A percentile compares a stretch with the other conserved stretches of the same genome.
phyloP scores from a whole-genome alignment of 2,888 invertebrate species.

The Strigamia crassipes region DNA sequence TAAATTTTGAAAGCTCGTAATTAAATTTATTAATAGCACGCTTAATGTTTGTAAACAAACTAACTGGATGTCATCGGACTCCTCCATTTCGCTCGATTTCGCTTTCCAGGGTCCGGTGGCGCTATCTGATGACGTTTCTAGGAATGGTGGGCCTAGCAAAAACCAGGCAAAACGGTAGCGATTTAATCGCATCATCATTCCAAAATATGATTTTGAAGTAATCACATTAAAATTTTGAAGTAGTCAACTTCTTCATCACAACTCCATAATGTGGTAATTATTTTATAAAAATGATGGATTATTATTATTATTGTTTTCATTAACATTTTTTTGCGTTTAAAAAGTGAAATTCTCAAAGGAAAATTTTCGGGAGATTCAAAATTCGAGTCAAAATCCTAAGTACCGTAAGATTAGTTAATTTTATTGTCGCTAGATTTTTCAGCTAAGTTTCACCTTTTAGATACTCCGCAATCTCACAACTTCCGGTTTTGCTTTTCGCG shows the following conservation, averaged over 20 bases:
- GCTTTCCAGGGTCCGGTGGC: neutral
- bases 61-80: neutral
- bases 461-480: neutral
- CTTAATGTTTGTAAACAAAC: neutral
- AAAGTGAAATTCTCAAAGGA: no score
- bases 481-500: neutral
- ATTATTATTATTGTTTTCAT: no score
- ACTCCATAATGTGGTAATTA: no score
- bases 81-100: constrained; percentile 3
- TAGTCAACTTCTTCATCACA: no score
- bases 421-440: neutral
- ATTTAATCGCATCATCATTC: no score
- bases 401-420: neutral
- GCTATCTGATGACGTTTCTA: neutral
- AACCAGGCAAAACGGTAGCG: no score
- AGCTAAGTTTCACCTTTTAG: neutral
- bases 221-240: no score
- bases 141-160: no score
- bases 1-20: neutral
- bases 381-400: neutral
- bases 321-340: no score
- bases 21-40: neutral
- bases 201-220: no score
- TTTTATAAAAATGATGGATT: no score
- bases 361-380: no score